Evolutionary conservation across 2,113 vertebrate genomes (phyloP).

Genomic region (Podilymbus podiceps): DNA sequence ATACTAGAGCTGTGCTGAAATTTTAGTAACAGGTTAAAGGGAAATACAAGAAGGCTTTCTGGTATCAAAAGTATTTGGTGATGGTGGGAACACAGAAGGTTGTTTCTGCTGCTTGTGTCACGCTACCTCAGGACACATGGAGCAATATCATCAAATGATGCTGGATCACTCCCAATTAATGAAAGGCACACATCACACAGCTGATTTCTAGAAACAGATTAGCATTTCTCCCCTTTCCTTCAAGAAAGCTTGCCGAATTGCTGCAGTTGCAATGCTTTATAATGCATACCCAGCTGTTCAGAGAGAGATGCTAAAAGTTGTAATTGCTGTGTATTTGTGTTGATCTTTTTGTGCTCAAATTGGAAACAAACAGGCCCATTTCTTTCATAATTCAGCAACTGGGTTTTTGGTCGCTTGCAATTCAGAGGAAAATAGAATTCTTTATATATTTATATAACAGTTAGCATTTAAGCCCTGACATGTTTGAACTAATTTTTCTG

Average conservation of each 20-base stretch:
- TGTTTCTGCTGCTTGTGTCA: neutral
- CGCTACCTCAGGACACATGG: neutral
- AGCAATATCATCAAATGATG: neutral
- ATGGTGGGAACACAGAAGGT: neutral
- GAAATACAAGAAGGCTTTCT: neutral
- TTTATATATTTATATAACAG: neutral
- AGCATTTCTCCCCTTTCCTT: neutral
- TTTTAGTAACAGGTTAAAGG: neutral
- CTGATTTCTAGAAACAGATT: neutral
- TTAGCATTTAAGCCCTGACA: neutral
- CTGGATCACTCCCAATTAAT: neutral
- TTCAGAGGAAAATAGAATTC: conserved; percentile 24
- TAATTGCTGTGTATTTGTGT: conserved; percentile 12
- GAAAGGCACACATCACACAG: neutral
- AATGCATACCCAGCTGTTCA: neutral
- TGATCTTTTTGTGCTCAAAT: neutral
- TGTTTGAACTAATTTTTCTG: neutral
- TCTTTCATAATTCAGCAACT: neutral
- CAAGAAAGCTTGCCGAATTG: neutral
- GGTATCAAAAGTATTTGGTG: neutral
- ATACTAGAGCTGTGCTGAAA: neutral
- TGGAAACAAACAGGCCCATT: conserved; percentile 17
- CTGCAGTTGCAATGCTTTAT: neutral
- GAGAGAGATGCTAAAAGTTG: conserved; percentile 1
- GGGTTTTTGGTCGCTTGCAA: neutral